A percentile compares a stretch with the other conserved stretches of the same genome.
phyloP scores from a whole-genome alignment of 37 sponge, comb jelly and placozoan species.

The Sycon ciliatum region DNA sequence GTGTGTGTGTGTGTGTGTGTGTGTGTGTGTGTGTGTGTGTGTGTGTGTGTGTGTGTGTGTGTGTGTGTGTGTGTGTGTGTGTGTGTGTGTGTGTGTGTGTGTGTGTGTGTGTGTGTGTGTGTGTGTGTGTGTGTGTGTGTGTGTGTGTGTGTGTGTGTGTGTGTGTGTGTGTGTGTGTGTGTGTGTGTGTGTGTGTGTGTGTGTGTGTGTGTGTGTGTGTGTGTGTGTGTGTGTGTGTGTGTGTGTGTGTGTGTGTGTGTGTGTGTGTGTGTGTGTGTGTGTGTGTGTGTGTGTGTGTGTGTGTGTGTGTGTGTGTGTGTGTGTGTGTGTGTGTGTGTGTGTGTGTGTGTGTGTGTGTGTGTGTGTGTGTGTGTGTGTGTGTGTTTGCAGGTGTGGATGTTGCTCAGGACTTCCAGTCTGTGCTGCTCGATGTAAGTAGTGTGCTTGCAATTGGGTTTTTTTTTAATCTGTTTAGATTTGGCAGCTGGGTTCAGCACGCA shows the following conservation, averaged over 20 bases:
- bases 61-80: conserved; percentile 11
- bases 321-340: neutral
- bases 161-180: conserved; percentile 29
- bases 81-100: conserved; percentile 21
- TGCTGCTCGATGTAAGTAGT: no score
- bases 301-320: conserved; percentile 17
- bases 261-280: conserved; percentile 17
- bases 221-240: conserved; percentile 23
- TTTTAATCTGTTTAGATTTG: no score
- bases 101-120: conserved; percentile 12
- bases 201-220: conserved; percentile 26
- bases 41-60: conserved; percentile 19
- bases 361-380: conserved; percentile 29
- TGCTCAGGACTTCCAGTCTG: no score
- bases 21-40: conserved; percentile 23
- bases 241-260: conserved; percentile 23
- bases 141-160: conserved; percentile 29
- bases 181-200: conserved; percentile 29
- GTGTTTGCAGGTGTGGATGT: no score
- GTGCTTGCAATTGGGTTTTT: no score
- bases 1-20: conserved; percentile 29
- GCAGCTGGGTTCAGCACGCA: no score
- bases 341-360: conserved; percentile 29
- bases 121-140: neutral
- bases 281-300: conserved; percentile 21